Evolutionary conservation across 1,140 invertebrate genomes (phyloP).

Genomic region (Scaptomyza pallida): DNA sequence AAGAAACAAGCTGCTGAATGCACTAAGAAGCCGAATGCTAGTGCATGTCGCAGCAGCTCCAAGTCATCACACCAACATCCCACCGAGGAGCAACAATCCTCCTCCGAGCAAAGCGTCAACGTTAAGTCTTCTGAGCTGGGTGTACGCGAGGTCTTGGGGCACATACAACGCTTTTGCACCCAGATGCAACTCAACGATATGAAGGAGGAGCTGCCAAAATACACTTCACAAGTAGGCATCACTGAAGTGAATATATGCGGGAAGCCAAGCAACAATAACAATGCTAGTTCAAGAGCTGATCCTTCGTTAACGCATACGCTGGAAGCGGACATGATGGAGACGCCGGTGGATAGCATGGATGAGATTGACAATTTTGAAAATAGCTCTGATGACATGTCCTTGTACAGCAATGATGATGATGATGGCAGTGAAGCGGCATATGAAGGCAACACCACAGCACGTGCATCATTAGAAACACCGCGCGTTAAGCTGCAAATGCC

Average conservation of each 20-base stretch:
- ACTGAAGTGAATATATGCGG: not conserved
- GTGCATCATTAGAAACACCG: constrained; percentile 7
- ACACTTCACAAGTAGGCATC: constrained; percentile 9
- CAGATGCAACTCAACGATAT: constrained; percentile 54
- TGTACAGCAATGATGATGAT: constrained; percentile 62
- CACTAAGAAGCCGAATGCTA: constrained; percentile 41
- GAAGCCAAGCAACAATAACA: constrained; percentile 1
- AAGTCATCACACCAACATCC: constrained; percentile 27
- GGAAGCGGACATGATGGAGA: constrained; percentile 40
- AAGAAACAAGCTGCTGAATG: constrained; percentile 9
- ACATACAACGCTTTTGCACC: constrained; percentile 67
- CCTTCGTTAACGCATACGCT: constrained; percentile 1
- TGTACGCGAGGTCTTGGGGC: constrained; percentile 64
- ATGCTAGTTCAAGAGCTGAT: not conserved
- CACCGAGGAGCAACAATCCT: constrained; percentile 33
- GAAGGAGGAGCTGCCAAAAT: constrained; percentile 24
- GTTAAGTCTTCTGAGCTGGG: constrained; percentile 66
- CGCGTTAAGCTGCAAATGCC: not conserved
- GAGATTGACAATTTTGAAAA: constrained; percentile 65
- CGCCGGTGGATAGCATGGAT: constrained; percentile 59
- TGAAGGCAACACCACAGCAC: constrained; percentile 42
- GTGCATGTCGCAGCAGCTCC: constrained; percentile 48
- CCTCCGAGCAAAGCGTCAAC: constrained; percentile 53
- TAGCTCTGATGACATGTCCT: constrained; percentile 68
- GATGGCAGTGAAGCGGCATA: constrained; percentile 29